Evolutionary conservation across 2,113 vertebrate species (phyloP), one percentile per base, ranked within the genome.

Genomic region (Onychostoma macrolepis): DNA sequence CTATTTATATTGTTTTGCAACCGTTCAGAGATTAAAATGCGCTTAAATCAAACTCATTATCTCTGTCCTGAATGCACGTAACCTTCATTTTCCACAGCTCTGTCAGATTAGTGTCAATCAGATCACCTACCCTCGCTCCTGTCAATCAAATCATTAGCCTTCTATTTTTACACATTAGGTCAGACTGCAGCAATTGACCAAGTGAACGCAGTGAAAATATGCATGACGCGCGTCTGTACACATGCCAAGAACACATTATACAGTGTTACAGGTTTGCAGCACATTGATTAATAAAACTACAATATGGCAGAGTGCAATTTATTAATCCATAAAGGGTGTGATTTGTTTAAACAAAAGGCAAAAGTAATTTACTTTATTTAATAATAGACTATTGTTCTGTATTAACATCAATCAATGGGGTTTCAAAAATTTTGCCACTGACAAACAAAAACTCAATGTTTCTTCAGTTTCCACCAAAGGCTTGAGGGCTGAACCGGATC

Each of bases 151-250:
- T 94, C 92, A 93, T 94, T 92, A 92, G 90, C 85, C 6, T 85
- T 77, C 89, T 95, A 95, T 95, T 93, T 94, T 92, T 93, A 94
- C 86, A 89, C 85, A 90, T 87, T 89, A 89, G 93, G 92, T 94
- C 93, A 95, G 88, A 80, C 90, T 89, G 48, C 30, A 89, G 85
- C 87, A 78, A 84, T 58, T 88, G 85, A 88, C 28, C 53, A 58
- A 72, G 58, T 28, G 50, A 58, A 63, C 3, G 30, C 19, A 21
- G 48, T 43, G 24, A 45, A 61, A 6, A 6, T 4, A 30, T 0
- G 67, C 33, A 41, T 8, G 7, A 24, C 53, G 50, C 21, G 50
- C 12, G 21, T 80, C 30, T 21, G 65, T 17, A 36, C 4, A 79
- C 50, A 36, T 33, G 12, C 15, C 24, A 11, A 79, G 15, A 41